Conservation (phyloP, 2,797 vertebrate species). For the Microctenopoma stevenorrisi region DNA sequence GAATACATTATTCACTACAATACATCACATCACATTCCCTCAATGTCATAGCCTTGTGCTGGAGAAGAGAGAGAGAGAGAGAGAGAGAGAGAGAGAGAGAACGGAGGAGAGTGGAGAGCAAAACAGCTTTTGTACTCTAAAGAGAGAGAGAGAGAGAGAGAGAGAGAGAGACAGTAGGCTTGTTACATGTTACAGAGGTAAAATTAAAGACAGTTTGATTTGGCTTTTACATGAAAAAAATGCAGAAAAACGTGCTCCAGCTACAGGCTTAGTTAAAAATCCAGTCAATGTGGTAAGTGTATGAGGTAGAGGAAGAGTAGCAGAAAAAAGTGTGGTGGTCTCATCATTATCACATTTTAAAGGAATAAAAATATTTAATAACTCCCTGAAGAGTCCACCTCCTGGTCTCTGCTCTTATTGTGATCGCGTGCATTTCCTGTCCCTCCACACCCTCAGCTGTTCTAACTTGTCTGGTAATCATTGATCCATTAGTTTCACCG, state of each 20-base stretch:
- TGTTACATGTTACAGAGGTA: conserved; percentile 36
- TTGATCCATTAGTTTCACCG: no score
- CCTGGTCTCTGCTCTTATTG: no score
- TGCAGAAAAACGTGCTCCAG: conserved; percentile 57
- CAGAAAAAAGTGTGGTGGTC: conserved; percentile 1
- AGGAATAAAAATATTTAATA: background rate
- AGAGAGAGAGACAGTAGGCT: conserved; percentile 17
- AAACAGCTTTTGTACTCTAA: conserved; percentile 64
- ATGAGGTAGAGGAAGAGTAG: conserved; percentile 45
- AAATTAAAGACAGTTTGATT: conserved; percentile 71
- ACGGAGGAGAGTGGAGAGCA: conserved; percentile 53
- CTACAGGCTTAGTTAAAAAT: conserved; percentile 56
- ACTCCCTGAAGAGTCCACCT: background rate
- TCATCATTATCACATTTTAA: background rate
- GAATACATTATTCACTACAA: conserved; percentile 85
- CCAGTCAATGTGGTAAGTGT: conserved; percentile 38
- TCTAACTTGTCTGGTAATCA: no score
- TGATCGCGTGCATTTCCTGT: no score
- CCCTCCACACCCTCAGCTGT: no score
- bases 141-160: conserved; percentile 33
- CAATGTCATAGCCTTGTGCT: conserved; percentile 82
- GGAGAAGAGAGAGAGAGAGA: conserved; percentile 55
- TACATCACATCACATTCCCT: conserved; percentile 85
- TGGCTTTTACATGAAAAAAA: conserved; percentile 64
- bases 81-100: conserved; percentile 49